Evolutionary conservation across 30 jellyfish, hydroid and myxozoan species (phyloP).

Genomic region (Calvadosia cruxmelitensis): DNA sequence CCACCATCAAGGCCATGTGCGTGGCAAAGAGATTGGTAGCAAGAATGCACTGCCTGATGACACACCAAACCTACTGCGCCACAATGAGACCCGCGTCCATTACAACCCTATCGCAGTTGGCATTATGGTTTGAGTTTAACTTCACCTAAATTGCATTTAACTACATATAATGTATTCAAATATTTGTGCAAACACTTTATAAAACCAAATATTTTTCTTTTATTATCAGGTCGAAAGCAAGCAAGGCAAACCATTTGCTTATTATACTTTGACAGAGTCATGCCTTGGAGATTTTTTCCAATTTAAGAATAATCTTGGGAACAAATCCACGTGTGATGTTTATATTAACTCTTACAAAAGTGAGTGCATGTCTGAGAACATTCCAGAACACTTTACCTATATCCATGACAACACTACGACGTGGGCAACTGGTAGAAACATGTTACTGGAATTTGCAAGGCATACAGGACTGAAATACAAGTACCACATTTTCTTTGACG

Average conservation of each 20-base stretch:
- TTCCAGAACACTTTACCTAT: neutral
- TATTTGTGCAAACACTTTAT: neutral
- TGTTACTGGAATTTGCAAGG: neutral
- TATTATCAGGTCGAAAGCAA: neutral
- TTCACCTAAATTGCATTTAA: too few species aligned
- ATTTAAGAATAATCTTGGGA: neutral
- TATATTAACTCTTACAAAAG: neutral
- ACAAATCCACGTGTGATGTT: neutral
- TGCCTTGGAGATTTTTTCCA: constrained; percentile 6
- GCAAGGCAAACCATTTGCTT: constrained; percentile 40
- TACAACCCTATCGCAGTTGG: too few species aligned
- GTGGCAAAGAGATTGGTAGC: too few species aligned
- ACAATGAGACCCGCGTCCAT: too few species aligned
- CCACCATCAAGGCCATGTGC: too few species aligned
- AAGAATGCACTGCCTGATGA: too few species aligned
- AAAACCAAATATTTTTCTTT: neutral
- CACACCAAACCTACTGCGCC: too few species aligned
- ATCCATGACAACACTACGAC: neutral
- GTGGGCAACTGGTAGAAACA: constrained; percentile 5
- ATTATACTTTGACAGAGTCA: constrained; percentile 35
- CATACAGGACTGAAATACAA: neutral
- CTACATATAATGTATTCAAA: too few species aligned
- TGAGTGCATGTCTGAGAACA: neutral
- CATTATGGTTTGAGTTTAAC: too few species aligned
- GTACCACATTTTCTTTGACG: constrained; percentile 17